phyloP scores from a whole-genome alignment of 2,113 vertebrate genomes.

The Polypterus senegalus region DNA sequence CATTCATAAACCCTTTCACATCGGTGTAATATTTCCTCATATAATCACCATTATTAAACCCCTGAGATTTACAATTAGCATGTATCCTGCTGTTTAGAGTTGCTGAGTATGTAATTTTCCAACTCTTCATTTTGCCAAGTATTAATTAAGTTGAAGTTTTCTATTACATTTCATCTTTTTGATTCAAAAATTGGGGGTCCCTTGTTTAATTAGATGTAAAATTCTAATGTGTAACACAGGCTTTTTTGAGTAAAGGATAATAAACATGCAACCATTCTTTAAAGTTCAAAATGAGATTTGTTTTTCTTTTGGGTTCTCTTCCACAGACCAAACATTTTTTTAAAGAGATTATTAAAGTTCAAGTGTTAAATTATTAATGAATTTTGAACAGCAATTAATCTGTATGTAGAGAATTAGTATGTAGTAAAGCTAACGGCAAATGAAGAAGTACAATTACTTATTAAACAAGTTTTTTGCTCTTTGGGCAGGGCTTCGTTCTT shows the following conservation, averaged over 20 bases:
- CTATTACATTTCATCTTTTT: constrained; percentile 58
- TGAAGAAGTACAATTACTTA: too few species aligned
- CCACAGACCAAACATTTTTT: too few species aligned
- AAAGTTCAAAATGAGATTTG: too few species aligned
- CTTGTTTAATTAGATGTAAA: constrained; percentile 67
- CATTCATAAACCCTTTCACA: constrained; percentile 3
- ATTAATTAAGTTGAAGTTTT: constrained; percentile 61
- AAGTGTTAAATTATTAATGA: too few species aligned
- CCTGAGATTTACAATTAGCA: constrained; percentile 39
- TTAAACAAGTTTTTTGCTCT: constrained; percentile 19
- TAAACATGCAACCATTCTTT: too few species aligned
- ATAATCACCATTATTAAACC: constrained; percentile 25
- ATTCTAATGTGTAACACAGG: constrained; percentile 29
- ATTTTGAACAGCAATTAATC: too few species aligned
- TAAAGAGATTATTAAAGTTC: too few species aligned
- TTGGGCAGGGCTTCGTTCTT: constrained; percentile 75
- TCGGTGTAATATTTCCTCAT: constrained; percentile 2
- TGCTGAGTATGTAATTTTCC: constrained; percentile 49
- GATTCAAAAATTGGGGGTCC: constrained; percentile 59
- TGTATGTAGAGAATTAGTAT: too few species aligned
- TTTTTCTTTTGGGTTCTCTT: too few species aligned
- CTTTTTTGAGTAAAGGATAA: too few species aligned
- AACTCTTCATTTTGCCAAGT: constrained; percentile 38
- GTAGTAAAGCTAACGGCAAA: too few species aligned
- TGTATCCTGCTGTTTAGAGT: constrained; percentile 34